phyloP scores from a whole-genome alignment of 2,113 vertebrate species.

The Pristiophorus japonicus region DNA sequence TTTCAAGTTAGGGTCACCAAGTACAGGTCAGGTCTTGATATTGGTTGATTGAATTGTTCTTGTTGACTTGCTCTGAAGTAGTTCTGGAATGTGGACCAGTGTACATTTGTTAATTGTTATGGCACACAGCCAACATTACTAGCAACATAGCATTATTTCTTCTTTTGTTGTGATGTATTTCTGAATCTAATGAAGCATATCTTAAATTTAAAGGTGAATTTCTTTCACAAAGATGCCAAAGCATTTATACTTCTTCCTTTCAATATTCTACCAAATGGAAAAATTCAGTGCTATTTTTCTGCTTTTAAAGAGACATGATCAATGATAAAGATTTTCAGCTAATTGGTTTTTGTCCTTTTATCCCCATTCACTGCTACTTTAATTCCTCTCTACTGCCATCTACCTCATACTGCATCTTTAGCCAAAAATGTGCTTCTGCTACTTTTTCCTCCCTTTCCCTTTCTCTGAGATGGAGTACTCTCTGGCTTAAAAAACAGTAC shows the following conservation, averaged over 20 bases:
- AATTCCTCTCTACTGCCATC: background rate
- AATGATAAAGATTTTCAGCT: background rate
- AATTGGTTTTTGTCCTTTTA: background rate
- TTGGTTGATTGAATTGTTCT: conserved; percentile 30
- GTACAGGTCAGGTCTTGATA: conserved; percentile 28
- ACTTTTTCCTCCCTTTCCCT: background rate
- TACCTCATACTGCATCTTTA: background rate
- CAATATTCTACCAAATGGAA: background rate
- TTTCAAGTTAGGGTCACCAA: conserved; percentile 24
- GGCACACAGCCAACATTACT: background rate
- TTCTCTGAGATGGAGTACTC: background rate
- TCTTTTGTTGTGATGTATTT: background rate
- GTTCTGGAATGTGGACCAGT: conserved; percentile 1
- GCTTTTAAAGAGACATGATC: background rate
- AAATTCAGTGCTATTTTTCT: background rate
- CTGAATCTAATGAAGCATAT: background rate
- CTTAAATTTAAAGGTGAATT: background rate
- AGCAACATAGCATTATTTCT: background rate
- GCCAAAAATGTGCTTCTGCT: background rate
- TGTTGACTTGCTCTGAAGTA: conserved; percentile 24
- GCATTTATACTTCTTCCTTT: background rate
- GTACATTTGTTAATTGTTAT: conserved; percentile 8
- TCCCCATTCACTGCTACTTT: background rate
- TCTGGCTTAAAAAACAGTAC: background rate
- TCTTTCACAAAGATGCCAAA: background rate